Conservation (phyloP, 1,140 invertebrate genomes). For the Monomorium pharaonis region DNA sequence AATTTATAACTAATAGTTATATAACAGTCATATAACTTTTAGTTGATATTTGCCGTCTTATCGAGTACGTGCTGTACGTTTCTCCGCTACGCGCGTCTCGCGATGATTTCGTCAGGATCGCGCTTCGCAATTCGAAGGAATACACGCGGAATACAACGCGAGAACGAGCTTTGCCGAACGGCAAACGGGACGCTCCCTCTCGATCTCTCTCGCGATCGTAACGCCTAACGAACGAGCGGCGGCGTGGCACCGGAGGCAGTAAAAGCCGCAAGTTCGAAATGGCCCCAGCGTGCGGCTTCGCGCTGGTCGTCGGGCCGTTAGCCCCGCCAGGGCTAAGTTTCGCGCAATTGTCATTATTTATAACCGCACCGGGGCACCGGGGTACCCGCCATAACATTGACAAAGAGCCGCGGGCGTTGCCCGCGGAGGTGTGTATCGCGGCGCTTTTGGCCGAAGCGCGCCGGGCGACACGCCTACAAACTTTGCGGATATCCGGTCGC, state of each 20-base stretch:
- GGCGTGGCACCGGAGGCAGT: slow-evolving; percentile 47
- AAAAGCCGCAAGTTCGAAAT: slow-evolving; percentile 67
- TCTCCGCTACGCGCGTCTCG: not conserved
- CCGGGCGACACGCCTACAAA: slow-evolving; percentile 74
- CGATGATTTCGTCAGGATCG: not conserved
- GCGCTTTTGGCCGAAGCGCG: slow-evolving; percentile 61
- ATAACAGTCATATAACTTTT: too few relatives aligned
- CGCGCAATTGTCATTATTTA: slow-evolving; percentile 82
- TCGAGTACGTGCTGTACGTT: too few relatives aligned
- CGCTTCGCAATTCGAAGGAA: not conserved
- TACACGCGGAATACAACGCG: not conserved
- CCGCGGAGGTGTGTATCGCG: slow-evolving; percentile 69
- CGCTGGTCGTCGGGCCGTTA: slow-evolving; percentile 62
- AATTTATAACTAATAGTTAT: too few relatives aligned
- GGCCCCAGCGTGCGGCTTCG: slow-evolving; percentile 63
- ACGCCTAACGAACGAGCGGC: slow-evolving; percentile 61
- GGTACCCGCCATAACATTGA: slow-evolving; percentile 81
- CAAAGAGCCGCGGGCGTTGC: slow-evolving; percentile 80
- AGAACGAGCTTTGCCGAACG: not conserved
- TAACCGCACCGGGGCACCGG: slow-evolving; percentile 75
- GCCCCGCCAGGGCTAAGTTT: slow-evolving; percentile 66
- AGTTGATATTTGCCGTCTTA: too few relatives aligned
- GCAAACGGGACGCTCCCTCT: too few relatives aligned
- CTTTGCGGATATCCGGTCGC: slow-evolving; percentile 64
- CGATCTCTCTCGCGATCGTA: slow-evolving; percentile 27